Evolutionary conservation across 2,797 vertebrate genomes (phyloP), one percentile per base, ranked within the genome.

Genomic region (Lepidocolaptes lacrymiger): DNA sequence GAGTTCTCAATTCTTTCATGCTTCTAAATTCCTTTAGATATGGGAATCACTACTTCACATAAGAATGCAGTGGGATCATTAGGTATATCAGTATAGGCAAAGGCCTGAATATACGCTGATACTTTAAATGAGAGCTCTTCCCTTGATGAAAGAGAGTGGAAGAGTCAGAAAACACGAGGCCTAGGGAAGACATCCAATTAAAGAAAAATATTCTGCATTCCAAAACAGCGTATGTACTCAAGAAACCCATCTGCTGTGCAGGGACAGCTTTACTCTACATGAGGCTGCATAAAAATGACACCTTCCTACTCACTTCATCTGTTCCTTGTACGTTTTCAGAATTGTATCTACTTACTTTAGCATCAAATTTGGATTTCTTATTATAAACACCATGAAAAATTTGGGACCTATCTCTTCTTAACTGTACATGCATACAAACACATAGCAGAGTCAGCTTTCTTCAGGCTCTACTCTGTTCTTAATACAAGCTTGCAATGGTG

Each of bases 251-350:
- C 91, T 97, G 92, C 88, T 96, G 48, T n/a, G 63, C 79, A 92
- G 58, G 75, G 77, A 92, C 69, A 89, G 88, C 88, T 95, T 96
- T 94, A 89, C 62, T 88, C 73, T 67, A 73, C 87, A 88, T 39
- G 51, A 94, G 69, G 63, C 83, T 94, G 82, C 74, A 89, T 49
- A 93, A 89, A 93, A 92, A 52, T 0, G 11, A 84, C 95, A 94
- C 92, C 91, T 93, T 93, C 95, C 95, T 91, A 96, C 95, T 96
- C 91, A 63, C 91, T 91, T 91, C 92, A 95, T 96, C 91, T 96
- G 93, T 81, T 96, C 85, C 94, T 86, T 85, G 28, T 66, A 72
- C 12, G 10, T 92, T 82, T 89, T 91, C 87, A 83, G 78, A 96
- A 89, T 66, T 62, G 12, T 52, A 90, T 63, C 91, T 52, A 66